Evolutionary conservation across 2,113 vertebrate genomes (phyloP), one percentile per base, ranked within the genome.

Genomic region (Danionella cerebrum): DNA sequence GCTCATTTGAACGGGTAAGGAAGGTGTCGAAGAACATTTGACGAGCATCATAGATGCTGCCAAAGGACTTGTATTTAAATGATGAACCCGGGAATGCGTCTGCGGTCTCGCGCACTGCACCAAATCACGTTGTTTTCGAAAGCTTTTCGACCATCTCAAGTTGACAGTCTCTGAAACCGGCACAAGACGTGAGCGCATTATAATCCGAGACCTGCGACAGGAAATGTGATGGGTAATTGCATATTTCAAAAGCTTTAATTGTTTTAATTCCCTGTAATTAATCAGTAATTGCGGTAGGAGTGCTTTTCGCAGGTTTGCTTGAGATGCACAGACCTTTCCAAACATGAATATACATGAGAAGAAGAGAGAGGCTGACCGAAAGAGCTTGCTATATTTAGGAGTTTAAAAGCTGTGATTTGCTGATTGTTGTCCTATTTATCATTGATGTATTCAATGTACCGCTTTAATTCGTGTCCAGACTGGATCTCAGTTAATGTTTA

Each of bases 251-350:
- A 81, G 83, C 80, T 82, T 77, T 88, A 90, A 90, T 90, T 89
- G 85, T 84, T 88, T 89, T 84, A 87, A 90, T 89, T 89, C 86
- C 85, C 88, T 85, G 85, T 88, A 89, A 90, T 90, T 90, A 89
- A 89, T 90, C 84, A 81, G 85, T 88, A 89, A 89, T 89, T 89
- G 84, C 84, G 81, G 87, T 80, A 80, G 84, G 81, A 72, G 83
- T 83, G 84, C 84, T 76, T 78, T 66, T 80, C 80, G 82, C 77
- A 81, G 84, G 81, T 82, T 81, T 63, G 71, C 78, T 84, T 70
- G 75, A 78, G 82, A 85, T 75, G 77, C 73, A 76, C 71, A 86
- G 80, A 87, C 86, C 84, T 85, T 86, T 87, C 85, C 83, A 85
- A 76, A 76, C 81, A 86, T 88, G 86, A 88, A 88, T 90, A 89